Conservation (phyloP, 2,113 vertebrate species). For the Cyphomyrus plagiostoma region DNA sequence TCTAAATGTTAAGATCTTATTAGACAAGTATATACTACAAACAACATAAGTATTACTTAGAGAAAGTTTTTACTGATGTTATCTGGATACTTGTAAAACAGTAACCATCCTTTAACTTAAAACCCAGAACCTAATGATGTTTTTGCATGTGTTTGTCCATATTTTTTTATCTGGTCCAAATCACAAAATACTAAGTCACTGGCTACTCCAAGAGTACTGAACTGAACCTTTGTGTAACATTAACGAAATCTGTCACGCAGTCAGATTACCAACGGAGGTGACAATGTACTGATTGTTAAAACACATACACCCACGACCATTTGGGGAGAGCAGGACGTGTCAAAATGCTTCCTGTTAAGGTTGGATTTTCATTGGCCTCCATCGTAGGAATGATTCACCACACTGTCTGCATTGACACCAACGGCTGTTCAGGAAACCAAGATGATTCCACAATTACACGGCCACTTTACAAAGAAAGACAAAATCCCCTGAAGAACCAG, state of each 20-base stretch:
- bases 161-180: neutral
- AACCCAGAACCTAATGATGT: neutral
- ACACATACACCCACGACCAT: constrained; percentile 32
- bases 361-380: constrained; percentile 22
- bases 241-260: constrained; percentile 22
- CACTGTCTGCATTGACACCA: neutral
- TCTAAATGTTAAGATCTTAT: neutral
- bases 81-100: neutral
- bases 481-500: neutral
- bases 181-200: neutral
- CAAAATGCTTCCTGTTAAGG: constrained; percentile 13
- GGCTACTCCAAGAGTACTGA: neutral
- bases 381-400: neutral
- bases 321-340: constrained; percentile 28
- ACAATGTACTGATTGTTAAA: constrained; percentile 33
- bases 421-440: neutral
- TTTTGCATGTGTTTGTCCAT: neutral
- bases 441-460: neutral
- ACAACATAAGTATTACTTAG: neutral
- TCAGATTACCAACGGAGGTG: constrained; percentile 24
- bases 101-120: neutral
- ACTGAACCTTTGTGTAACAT: constrained; percentile 22
- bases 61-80: neutral
- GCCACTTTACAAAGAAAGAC: neutral
- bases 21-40: neutral